phyloP scores from a whole-genome alignment of 2,888 invertebrate species.

The Dryococelus australis region DNA sequence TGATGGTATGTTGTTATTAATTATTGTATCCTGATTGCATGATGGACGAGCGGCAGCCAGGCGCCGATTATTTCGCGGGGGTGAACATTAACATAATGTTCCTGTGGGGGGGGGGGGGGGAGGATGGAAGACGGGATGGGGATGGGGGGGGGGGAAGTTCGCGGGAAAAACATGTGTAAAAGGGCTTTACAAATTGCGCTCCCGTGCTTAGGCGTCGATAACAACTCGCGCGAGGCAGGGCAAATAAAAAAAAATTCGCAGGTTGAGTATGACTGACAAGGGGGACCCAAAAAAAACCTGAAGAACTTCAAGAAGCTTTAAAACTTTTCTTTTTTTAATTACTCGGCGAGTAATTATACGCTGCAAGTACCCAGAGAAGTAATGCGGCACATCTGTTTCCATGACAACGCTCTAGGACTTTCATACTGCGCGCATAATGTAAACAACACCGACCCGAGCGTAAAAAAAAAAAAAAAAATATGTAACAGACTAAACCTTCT shows the following conservation, averaged over 20 bases:
- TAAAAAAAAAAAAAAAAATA: no score
- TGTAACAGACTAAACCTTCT: no score
- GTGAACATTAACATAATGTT: background rate
- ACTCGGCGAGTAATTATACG: no score
- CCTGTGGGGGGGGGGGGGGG: background rate
- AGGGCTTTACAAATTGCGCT: background rate
- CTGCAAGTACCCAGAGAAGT: no score
- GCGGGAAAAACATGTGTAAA: background rate
- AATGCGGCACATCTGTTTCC: no score
- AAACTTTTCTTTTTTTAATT: no score
- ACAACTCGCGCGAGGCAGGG: background rate
- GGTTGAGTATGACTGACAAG: background rate
- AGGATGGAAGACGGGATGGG: no score
- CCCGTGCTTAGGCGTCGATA: background rate
- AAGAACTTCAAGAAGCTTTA: no score
- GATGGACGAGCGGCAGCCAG: slow-evolving; percentile 12
- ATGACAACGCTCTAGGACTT: no score
- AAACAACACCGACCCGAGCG: no score
- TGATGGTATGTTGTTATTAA: slow-evolving; percentile 33
- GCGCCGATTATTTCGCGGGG: background rate
- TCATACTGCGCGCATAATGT: no score
- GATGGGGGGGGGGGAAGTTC: background rate
- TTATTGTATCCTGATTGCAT: slow-evolving; percentile 32
- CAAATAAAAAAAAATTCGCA: background rate
- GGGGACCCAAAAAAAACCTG: no score